Percentiles rank a stretch among this genome's conserved stretches.
Evolutionary conservation across 2,113 vertebrate species (phyloP).

Genomic region (Malurus cyaneus): DNA sequence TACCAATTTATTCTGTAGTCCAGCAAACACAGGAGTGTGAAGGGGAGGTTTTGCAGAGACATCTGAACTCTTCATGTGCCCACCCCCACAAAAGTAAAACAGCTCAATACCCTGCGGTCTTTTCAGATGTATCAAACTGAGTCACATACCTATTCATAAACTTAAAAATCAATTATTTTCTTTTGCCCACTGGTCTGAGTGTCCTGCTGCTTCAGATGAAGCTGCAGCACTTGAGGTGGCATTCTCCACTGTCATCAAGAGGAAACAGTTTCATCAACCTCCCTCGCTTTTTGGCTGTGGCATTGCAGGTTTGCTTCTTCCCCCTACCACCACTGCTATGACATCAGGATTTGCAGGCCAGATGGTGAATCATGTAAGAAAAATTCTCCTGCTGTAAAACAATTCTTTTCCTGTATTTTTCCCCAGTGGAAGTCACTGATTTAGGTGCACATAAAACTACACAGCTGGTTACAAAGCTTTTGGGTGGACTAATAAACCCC

Average conservation of each 20-base stretch:
- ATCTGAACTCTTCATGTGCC: neutral
- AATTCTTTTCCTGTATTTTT: slow-evolving; percentile 14
- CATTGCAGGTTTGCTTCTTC: neutral
- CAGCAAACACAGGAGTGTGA: neutral
- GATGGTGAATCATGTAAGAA: neutral
- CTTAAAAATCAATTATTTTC: neutral
- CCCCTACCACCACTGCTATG: neutral
- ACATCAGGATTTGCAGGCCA: slow-evolving; percentile 11
- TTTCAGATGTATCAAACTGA: neutral
- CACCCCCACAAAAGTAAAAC: neutral
- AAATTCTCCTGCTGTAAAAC: neutral
- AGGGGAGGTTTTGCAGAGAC: neutral
- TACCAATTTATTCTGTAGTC: neutral
- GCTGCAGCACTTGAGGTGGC: neutral
- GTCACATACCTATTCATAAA: neutral
- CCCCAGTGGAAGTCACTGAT: neutral
- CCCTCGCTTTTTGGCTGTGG: neutral
- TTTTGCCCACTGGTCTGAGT: neutral
- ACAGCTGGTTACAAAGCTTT: neutral
- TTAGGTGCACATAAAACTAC: neutral
- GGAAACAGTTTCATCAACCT: neutral
- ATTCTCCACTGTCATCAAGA: neutral
- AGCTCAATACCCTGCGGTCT: accelerated
- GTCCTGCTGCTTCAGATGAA: neutral
- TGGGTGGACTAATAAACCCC: neutral